Evolutionary conservation across 1,140 invertebrate species (phyloP), one percentile per base, ranked within the genome.

Genomic region (Drosophila cardini): DNA sequence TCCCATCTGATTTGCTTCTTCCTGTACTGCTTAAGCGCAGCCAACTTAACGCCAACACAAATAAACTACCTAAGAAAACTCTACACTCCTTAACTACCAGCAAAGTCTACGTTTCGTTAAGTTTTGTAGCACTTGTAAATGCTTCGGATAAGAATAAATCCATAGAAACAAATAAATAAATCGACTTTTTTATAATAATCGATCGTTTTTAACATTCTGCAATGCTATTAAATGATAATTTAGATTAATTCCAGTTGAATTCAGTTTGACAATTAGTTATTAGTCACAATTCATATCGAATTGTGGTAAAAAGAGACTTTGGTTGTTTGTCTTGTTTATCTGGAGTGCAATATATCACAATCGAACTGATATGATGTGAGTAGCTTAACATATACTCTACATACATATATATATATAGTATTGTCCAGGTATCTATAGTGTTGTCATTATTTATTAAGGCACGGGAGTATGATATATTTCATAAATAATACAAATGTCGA

Each of bases 401-500:
- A 21, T 21, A 1, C 1, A 21, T 26, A 5, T 26, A 4, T 4
- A 26, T 26, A 26, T 26, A 26, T 26, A 26, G 21, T 26, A 18
- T 18, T 45, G 46, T 30, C 38, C 38, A 55, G 63, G 63, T 68
- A 38, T 70, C 15, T 52, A 38, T 13, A 26, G 21, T 26, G 21
- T 15, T 36, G 46, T 26, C 58, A 69, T 70, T 70, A 70, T 74
- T 70, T 70, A 74, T 74, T 16, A 74, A 74, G 57, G 43, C 34
- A 40, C 46, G 40, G 4, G 40, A 15, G 48, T 52, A 53, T 62
- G 57, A 72, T 81, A 72, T 81, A 75, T 75, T 86, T 86, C 82
- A 85, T 81, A 85, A 86, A 86, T 85, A 86, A 85, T 85, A 76
- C 62, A 85, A 86, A 86, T 69, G 78, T 85, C 82, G 74, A 85